phyloP scores from a whole-genome alignment of 2,113 vertebrate genomes.

The Chiloscyllium plagiosum region DNA sequence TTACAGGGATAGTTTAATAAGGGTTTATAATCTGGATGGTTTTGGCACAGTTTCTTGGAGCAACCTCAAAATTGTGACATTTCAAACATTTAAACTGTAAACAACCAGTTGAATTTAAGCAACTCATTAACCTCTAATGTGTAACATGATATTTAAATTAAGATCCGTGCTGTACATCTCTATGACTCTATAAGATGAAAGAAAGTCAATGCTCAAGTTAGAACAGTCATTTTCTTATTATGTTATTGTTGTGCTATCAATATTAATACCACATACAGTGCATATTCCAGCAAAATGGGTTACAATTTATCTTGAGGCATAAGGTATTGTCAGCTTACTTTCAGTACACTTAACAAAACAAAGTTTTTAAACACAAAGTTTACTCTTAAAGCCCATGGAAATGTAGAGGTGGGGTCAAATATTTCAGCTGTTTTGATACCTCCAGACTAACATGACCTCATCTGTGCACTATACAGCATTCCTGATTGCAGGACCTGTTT shows the following conservation, averaged over 20 bases:
- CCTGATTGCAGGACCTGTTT: no score
- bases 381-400: neutral
- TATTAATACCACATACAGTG: neutral
- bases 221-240: neutral
- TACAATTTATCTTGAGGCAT: neutral
- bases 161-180: no score
- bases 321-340: neutral
- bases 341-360: neutral
- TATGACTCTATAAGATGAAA: neutral
- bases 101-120: neutral
- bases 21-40: neutral
- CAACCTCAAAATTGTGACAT: neutral
- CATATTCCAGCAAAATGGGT: neutral
- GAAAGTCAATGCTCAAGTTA: neutral
- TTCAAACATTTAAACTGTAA: neutral
- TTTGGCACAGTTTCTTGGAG: neutral
- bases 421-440: no score
- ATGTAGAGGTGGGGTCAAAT: neutral
- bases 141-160: neutral
- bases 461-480: no score
- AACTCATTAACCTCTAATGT: neutral
- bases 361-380: neutral
- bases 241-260: neutral
- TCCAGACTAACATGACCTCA: no score
- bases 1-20: neutral